phyloP scores from a whole-genome alignment of 2,113 vertebrate genomes.

The Galemys pyrenaicus region DNA sequence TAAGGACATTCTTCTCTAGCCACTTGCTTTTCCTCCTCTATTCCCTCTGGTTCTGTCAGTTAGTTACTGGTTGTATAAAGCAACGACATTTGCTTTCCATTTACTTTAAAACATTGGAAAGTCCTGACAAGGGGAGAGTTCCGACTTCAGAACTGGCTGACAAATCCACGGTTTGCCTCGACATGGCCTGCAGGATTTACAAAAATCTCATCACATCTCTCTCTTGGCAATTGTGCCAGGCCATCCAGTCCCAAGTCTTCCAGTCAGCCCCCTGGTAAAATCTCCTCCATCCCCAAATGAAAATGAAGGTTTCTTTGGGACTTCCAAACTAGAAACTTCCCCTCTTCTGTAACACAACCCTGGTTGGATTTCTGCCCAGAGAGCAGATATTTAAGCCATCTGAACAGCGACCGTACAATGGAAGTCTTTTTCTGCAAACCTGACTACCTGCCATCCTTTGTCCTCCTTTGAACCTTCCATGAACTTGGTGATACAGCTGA shows the following conservation, averaged over 20 bases:
- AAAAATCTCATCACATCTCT: too few relatives aligned
- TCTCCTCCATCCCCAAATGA: background rate
- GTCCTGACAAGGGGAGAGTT: background rate
- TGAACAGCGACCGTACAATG: background rate
- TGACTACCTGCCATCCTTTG: constrained; percentile 37
- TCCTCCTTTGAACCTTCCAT: background rate
- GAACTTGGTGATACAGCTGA: background rate
- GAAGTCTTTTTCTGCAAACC: background rate
- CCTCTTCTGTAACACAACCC: background rate
- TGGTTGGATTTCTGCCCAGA: constrained; percentile 38
- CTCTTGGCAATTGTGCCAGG: background rate
- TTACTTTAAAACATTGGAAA: background rate
- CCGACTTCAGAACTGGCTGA: background rate
- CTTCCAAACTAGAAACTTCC: background rate
- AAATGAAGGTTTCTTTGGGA: background rate
- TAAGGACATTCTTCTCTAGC: background rate
- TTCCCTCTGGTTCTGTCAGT: background rate
- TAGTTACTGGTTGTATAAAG: background rate
- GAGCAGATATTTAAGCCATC: constrained; percentile 50
- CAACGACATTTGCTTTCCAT: background rate
- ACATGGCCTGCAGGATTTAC: background rate
- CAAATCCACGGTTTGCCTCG: accelerated
- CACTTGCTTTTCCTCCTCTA: background rate
- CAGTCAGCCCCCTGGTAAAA: background rate
- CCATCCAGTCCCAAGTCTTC: background rate